Evolutionary conservation across 2,113 vertebrate genomes (phyloP).

Genomic region (Strigops habroptila): DNA sequence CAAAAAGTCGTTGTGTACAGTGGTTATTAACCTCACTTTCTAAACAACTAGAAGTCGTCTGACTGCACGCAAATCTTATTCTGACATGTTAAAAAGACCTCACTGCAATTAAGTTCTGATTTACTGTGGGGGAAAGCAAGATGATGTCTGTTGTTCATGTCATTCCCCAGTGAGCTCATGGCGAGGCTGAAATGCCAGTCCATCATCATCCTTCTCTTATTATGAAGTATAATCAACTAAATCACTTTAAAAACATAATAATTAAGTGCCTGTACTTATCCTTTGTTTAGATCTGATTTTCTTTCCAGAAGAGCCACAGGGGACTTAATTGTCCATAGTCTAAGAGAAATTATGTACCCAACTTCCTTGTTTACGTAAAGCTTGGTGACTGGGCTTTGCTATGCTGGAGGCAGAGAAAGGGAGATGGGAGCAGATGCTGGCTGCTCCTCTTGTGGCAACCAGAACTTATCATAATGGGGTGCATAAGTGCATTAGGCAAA

Average conservation of each 20-base stretch:
- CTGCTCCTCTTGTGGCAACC: background rate
- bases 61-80: background rate
- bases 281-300: conserved; percentile 49
- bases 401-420: background rate
- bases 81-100: background rate
- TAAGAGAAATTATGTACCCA: background rate
- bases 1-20: background rate
- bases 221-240: background rate
- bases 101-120: background rate
- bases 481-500: background rate
- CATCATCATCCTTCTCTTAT: background rate
- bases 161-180: background rate
- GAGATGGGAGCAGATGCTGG: background rate
- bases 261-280: background rate
- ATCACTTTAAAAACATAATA: background rate
- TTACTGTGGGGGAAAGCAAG: background rate
- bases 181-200: background rate
- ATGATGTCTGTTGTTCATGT: background rate
- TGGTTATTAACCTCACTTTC: background rate
- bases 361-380: background rate
- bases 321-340: background rate
- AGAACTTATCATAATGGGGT: accelerated
- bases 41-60: background rate
- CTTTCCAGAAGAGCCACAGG: background rate
- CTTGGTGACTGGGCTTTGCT: background rate